Evolutionary conservation across 2,888 invertebrate species (phyloP), one percentile per base, ranked within the genome.

Genomic region (Rhorus exstirpatorius): DNA sequence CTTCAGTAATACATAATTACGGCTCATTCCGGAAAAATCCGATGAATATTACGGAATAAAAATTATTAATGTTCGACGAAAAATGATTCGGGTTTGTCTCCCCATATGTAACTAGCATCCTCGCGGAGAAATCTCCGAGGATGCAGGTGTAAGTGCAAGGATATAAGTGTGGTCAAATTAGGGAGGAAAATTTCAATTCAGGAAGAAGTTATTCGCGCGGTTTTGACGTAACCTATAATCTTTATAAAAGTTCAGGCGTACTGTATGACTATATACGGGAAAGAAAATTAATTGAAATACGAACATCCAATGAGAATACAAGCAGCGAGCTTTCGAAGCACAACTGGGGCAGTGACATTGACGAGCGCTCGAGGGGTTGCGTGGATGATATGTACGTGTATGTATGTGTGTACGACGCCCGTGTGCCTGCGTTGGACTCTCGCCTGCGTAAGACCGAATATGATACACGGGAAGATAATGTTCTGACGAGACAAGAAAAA

Each of bases 281-380:
- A 55, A 71, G 38, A 14, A 24, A 31, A 63, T 75, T 31, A 71
- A 70, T 61, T 58, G 53, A 58, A 44, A 65, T 65, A 35, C 10
- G 51, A 21, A 24, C 17, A 58, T 78, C 49, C 46, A 75, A 21
- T 19, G 24, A 63, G 55, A 31, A 58, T 31, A 58, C 4, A 35
- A 51, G 41, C 35, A 41, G 38, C 38, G 35, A 63, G 68, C 61
- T 78, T 78, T 75, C 63, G 78, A 75, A 79, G 68, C 51, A 68
- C 53, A 21, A 21, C 49, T 8, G 58, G 19, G 65, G 51, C 71
- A 49, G 46, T 71, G 79, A 82, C 75, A 75, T 75, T 79, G 82
- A 82, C 70, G 68, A 58, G 68, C 44, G 65, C 75, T 75, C 65
- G 75, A 70, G 79, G 79, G 74, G 19, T 70, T 65, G 72, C 60